Conservation (phyloP, 92 coral and sea anemone species). For the Pocillopora grandis region DNA sequence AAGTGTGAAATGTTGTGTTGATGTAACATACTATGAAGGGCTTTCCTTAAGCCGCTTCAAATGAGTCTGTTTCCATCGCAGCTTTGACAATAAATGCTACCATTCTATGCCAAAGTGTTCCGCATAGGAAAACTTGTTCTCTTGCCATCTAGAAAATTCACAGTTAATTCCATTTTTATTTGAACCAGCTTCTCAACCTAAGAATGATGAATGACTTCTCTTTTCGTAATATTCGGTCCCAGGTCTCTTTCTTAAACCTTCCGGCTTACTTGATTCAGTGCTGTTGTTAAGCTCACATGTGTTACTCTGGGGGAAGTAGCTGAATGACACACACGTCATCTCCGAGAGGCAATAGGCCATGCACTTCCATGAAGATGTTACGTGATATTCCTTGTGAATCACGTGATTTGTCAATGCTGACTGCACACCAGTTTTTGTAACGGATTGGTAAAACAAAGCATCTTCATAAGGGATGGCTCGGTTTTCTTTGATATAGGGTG, state of each 20-base stretch:
- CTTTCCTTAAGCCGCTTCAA: too few relatives aligned
- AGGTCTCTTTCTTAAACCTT: neutral
- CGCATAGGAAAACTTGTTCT: too few relatives aligned
- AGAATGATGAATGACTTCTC: neutral
- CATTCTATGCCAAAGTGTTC: too few relatives aligned
- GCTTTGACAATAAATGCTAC: too few relatives aligned
- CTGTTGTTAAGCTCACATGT: neutral
- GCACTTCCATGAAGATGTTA: neutral
- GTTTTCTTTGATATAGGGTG: neutral
- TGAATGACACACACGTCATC: neutral
- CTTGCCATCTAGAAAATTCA: too few relatives aligned
- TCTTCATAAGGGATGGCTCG: neutral
- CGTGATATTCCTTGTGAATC: neutral
- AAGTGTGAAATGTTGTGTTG: too few relatives aligned
- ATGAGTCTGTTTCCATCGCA: too few relatives aligned
- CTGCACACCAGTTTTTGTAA: neutral
- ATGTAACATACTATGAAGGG: too few relatives aligned
- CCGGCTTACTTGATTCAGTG: neutral
- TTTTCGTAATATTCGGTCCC: neutral
- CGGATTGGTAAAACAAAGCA: neutral
- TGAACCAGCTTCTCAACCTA: too few relatives aligned
- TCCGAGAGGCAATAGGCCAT: neutral
- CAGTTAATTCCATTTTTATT: too few relatives aligned
- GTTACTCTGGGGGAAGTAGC: neutral
- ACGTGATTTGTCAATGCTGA: constrained; percentile 4